Evolutionary conservation across 2,797 vertebrate species (phyloP).

Genomic region (Tachyglossus aculeatus): DNA sequence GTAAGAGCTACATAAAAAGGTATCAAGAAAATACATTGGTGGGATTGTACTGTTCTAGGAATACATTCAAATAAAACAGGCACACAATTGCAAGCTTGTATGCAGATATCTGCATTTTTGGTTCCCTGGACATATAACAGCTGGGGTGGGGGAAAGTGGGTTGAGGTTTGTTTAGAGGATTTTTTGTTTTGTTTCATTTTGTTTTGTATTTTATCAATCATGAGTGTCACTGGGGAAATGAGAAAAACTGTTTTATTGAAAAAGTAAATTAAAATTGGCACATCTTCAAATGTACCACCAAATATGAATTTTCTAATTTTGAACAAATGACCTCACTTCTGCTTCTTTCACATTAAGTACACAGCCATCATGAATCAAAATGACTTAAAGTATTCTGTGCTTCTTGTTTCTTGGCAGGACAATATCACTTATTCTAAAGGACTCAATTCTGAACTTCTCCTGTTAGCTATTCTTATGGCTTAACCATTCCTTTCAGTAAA

Average conservation of each 20-base stretch:
- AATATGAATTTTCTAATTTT: slow-evolving; percentile 2
- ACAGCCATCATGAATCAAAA: no score
- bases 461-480: no score
- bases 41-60: slow-evolving; percentile 52
- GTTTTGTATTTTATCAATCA: slow-evolving; percentile 14
- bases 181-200: no score
- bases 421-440: no score
- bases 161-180: slow-evolving; percentile 32
- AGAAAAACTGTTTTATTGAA: slow-evolving; percentile 45
- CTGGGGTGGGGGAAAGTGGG: slow-evolving; percentile 29
- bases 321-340: not conserved
- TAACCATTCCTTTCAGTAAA: no score
- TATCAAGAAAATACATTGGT: slow-evolving; percentile 67
- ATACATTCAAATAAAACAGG: slow-evolving; percentile 51
- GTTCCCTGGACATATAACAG: slow-evolving; percentile 43
- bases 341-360: not conserved
- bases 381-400: no score
- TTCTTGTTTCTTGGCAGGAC: no score
- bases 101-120: slow-evolving; percentile 45
- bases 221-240: slow-evolving; percentile 42
- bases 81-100: not conserved
- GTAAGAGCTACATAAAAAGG: slow-evolving; percentile 72
- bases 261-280: slow-evolving; percentile 54
- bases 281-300: slow-evolving; percentile 28
- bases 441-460: no score